Evolutionary conservation across 2,797 vertebrate species (phyloP).

Genomic region (Crypturellus tataupa): DNA sequence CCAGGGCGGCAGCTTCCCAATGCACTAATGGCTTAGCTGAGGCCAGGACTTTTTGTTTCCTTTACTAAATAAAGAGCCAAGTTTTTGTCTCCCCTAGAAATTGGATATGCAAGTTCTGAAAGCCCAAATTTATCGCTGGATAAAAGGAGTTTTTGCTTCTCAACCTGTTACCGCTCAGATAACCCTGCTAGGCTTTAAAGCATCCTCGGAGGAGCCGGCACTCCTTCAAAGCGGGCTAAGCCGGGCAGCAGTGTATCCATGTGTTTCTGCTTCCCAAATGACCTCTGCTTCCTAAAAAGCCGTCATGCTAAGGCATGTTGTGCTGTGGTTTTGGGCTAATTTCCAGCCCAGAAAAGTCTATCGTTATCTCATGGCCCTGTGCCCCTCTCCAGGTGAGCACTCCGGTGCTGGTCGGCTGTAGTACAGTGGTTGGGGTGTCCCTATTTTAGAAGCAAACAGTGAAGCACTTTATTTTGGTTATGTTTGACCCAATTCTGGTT

Average conservation of each 20-base stretch:
- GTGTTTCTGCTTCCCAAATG: background rate
- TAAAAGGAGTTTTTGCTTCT: background rate
- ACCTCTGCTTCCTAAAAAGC: background rate
- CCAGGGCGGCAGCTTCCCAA: background rate
- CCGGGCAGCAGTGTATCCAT: background rate
- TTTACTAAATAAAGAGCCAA: background rate
- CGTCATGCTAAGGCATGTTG: rapidly evolving
- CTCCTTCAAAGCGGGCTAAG: background rate
- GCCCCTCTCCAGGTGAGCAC: background rate
- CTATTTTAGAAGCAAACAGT: constrained; percentile 78
- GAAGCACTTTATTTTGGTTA: constrained; percentile 88
- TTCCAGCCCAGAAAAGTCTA: background rate
- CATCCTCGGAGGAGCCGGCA: background rate
- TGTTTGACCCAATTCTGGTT: constrained; percentile 79
- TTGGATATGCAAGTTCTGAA: background rate
- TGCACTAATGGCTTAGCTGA: background rate
- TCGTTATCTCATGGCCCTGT: background rate
- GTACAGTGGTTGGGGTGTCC: background rate
- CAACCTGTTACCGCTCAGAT: background rate
- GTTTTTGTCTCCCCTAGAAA: background rate
- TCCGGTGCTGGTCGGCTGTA: background rate
- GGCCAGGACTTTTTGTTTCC: background rate
- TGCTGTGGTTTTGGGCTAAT: background rate
- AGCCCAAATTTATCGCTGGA: background rate
- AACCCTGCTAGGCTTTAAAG: background rate